phyloP scores from a whole-genome alignment of 1,140 invertebrate species.

The Temnothorax longispinosus region DNA sequence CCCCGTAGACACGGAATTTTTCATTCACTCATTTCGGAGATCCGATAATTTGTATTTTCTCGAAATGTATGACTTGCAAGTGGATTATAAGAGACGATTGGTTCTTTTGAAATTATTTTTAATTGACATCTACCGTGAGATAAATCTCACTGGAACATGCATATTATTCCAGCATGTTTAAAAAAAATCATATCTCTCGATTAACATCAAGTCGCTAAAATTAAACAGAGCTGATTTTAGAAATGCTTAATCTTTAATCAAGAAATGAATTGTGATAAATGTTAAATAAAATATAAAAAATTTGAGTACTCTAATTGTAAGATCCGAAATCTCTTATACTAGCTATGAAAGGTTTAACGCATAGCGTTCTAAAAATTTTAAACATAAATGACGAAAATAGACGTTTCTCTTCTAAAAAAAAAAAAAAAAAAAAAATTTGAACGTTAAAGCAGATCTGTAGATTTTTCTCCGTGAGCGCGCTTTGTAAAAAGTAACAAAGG shows the following conservation, averaged over 20 bases:
- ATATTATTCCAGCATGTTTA: background rate
- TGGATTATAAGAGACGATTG: background rate
- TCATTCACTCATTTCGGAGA: background rate
- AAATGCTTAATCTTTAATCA: background rate
- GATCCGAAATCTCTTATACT: background rate
- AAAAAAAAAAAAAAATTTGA: background rate
- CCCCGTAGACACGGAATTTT: background rate
- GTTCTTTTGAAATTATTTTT: background rate
- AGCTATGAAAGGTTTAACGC: background rate
- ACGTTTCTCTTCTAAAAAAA: background rate
- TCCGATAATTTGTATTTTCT: background rate
- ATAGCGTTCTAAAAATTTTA: background rate
- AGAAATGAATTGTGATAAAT: background rate
- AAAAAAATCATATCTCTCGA: background rate
- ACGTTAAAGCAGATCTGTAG: background rate
- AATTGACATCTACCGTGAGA: background rate
- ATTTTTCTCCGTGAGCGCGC: background rate
- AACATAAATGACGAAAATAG: background rate
- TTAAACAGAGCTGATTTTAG: background rate
- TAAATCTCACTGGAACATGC: background rate
- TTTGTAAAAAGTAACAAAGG: constrained; percentile 17
- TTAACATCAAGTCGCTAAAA: background rate
- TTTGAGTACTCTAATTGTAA: too few species aligned
- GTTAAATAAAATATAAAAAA: background rate
- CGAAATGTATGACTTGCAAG: background rate